Percentiles rank a stretch among this genome's conserved stretches.
Conservation (phyloP, 2,113 vertebrate genomes). For the Seriola quinqueradiata region DNA sequence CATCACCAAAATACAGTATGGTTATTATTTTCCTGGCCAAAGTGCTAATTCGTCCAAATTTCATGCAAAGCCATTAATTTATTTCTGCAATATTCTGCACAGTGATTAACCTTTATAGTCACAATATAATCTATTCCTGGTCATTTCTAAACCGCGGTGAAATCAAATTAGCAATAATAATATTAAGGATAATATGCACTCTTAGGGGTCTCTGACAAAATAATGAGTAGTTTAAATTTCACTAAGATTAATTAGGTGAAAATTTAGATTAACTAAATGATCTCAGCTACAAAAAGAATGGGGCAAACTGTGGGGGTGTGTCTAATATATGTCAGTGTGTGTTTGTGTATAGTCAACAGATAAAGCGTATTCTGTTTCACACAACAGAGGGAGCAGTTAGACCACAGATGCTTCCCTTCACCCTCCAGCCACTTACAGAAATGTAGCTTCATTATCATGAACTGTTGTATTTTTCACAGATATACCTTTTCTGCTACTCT, state of each 20-base stretch:
- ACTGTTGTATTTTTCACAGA: neutral
- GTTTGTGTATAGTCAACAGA: neutral
- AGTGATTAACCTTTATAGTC: too few relatives aligned
- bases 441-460: neutral
- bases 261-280: neutral
- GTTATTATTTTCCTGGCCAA: neutral
- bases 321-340: neutral
- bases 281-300: neutral
- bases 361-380: neutral
- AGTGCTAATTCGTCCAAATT: too few relatives aligned
- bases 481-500: neutral
- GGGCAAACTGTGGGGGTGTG: neutral
- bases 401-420: slow-evolving; percentile 9
- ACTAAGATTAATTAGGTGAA: neutral
- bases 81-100: neutral
- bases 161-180: too few relatives aligned
- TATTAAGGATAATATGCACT: too few relatives aligned
- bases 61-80: neutral
- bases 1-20: neutral
- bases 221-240: neutral
- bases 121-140: too few relatives aligned
- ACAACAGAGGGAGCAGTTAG: slow-evolving; percentile 36
- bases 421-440: neutral
- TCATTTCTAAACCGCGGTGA: too few relatives aligned
- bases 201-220: too few relatives aligned